Evolutionary conservation across 1,140 invertebrate species (phyloP).

Genomic region (Eueides isabella): DNA sequence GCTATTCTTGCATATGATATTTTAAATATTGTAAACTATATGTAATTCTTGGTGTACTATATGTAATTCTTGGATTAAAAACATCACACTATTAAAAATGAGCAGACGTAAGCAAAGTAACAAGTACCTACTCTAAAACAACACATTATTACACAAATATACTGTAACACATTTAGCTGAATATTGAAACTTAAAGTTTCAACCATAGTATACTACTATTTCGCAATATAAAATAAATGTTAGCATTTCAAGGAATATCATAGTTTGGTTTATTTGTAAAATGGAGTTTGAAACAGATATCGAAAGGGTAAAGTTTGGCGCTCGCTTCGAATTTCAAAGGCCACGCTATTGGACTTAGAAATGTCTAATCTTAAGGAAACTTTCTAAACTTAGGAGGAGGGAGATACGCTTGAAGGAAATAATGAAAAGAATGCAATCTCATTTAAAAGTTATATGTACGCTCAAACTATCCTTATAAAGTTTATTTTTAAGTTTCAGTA

Average conservation of each 20-base stretch:
- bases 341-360: conserved; percentile 29
- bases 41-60: too few species aligned
- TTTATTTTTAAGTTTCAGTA: neutral
- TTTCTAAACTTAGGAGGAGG: conserved; percentile 27
- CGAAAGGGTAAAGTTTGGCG: conserved; percentile 21
- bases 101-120: too few species aligned
- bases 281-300: conserved; percentile 30
- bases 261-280: conserved; percentile 25
- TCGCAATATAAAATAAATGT: neutral
- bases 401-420: conserved; percentile 19
- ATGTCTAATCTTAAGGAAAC: conserved; percentile 28
- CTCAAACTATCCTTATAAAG: neutral
- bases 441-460: conserved; percentile 19
- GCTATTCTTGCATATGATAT: neutral
- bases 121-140: neutral
- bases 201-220: neutral
- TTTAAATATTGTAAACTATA: too few species aligned
- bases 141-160: neutral
- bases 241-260: neutral
- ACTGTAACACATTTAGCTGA: neutral
- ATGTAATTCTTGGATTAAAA: too few species aligned
- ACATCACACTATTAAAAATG: too few species aligned
- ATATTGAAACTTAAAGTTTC: neutral
- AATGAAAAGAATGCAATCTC: conserved; percentile 30
- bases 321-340: conserved; percentile 29